phyloP scores from a whole-genome alignment of 2,888 invertebrate genomes.

The Morpho achilles region DNA sequence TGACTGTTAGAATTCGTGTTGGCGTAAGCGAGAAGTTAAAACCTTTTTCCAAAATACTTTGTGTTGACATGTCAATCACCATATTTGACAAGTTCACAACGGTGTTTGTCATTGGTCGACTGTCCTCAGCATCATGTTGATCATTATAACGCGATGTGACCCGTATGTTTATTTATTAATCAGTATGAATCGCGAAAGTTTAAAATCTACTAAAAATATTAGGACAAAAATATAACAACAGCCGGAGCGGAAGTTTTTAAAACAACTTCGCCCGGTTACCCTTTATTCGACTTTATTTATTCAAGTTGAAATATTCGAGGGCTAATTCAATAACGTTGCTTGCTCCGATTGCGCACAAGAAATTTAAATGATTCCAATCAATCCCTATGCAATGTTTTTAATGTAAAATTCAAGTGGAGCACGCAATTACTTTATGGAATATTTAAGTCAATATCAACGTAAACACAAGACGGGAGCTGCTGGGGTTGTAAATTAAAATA shows the following conservation, averaged over 20 bases:
- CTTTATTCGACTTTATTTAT: constrained; percentile 58
- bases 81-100: too few species aligned
- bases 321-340: constrained; percentile 61
- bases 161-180: too few species aligned
- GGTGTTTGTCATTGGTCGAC: too few species aligned
- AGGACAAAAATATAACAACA: constrained; percentile 17
- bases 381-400: constrained; percentile 60
- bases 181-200: too few species aligned
- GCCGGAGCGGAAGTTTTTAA: constrained; percentile 32
- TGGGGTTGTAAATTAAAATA: constrained; percentile 66
- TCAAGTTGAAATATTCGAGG: constrained; percentile 60
- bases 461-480: constrained; percentile 58
- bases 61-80: too few species aligned
- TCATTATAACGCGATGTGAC: too few species aligned
- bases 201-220: too few species aligned
- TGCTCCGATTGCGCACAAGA: constrained; percentile 62
- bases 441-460: constrained; percentile 67
- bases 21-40: too few species aligned
- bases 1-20: too few species aligned
- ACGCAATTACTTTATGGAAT: constrained; percentile 71
- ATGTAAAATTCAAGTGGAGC: constrained; percentile 71
- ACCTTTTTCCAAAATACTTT: too few species aligned
- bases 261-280: constrained; percentile 37
- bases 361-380: constrained; percentile 73
- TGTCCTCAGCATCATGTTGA: too few species aligned